Percentiles rank a stretch among this genome's conserved stretches.
Evolutionary conservation across 2,113 vertebrate genomes (phyloP).

Genomic region (Cinclus cinclus): DNA sequence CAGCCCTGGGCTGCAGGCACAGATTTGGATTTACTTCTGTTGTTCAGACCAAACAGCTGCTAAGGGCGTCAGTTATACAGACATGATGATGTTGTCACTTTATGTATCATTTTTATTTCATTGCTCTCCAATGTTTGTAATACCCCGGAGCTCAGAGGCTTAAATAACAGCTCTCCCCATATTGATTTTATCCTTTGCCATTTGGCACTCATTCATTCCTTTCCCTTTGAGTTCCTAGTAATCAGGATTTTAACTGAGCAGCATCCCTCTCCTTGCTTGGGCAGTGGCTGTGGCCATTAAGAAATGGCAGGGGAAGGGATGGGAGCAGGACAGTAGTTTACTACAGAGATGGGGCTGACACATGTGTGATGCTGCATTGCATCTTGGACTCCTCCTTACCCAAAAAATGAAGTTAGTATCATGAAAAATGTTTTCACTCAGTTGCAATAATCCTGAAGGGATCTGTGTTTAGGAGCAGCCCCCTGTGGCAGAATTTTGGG

Average conservation of each 20-base stretch:
- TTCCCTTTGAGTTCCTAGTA: conserved; percentile 42
- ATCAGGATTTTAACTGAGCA: background rate
- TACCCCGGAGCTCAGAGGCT: conserved; percentile 40
- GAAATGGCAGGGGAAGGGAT: background rate
- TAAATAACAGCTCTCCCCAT: conserved; percentile 37
- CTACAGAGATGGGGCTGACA: background rate
- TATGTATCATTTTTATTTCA: conserved; percentile 69
- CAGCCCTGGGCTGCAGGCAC: conserved; percentile 31
- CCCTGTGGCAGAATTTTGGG: background rate
- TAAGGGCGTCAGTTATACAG: conserved; percentile 35
- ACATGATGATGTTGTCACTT: conserved; percentile 31
- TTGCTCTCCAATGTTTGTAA: conserved; percentile 37
- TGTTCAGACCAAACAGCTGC: conserved; percentile 54
- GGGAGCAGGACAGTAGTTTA: background rate
- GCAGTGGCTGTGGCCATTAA: background rate
- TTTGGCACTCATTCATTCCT: conserved; percentile 33
- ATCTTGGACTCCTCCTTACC: background rate
- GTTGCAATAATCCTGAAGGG: background rate
- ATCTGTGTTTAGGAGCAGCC: background rate
- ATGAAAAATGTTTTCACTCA: background rate
- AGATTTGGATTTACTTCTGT: conserved; percentile 58
- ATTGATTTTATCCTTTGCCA: conserved; percentile 42
- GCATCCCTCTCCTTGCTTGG: background rate
- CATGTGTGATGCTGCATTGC: background rate
- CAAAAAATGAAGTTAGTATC: background rate